These are phyloP conservation scores for Pogonocichla stellata DNA, from an alignment of 2,113 vertebrate species.

Conservation along the genomic window DNA sequence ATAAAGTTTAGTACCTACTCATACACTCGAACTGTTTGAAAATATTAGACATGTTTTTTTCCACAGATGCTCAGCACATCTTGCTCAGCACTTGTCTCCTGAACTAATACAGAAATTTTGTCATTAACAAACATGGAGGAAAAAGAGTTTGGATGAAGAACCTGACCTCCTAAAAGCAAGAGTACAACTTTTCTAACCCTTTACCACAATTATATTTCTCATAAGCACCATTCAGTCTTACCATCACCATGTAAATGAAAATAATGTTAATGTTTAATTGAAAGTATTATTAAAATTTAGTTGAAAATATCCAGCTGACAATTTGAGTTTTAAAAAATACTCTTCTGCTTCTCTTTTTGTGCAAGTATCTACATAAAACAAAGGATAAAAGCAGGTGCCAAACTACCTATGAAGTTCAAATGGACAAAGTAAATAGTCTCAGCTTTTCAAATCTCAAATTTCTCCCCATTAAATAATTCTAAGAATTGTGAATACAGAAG, in stretches of 20 bases:
- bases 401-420: background rate
- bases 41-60: background rate
- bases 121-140: fast-evolving
- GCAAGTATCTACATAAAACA: background rate
- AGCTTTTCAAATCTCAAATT: background rate
- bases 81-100: background rate
- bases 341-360: background rate
- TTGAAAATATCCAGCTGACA: background rate
- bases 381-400: background rate
- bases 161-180: background rate
- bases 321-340: background rate
- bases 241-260: background rate
- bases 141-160: background rate
- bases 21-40: background rate
- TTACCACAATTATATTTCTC: background rate
- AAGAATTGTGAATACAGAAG: background rate
- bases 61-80: background rate
- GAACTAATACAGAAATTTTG: background rate
- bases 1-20: background rate
- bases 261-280: background rate
- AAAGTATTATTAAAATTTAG: background rate
- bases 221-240: background rate
- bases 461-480: background rate
- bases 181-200: background rate
- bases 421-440: background rate